A percentile compares a stretch with the other conserved stretches of the same genome.
Conservation (phyloP, 2,888 invertebrate genomes). For the Leptinotarsa haldemani region DNA sequence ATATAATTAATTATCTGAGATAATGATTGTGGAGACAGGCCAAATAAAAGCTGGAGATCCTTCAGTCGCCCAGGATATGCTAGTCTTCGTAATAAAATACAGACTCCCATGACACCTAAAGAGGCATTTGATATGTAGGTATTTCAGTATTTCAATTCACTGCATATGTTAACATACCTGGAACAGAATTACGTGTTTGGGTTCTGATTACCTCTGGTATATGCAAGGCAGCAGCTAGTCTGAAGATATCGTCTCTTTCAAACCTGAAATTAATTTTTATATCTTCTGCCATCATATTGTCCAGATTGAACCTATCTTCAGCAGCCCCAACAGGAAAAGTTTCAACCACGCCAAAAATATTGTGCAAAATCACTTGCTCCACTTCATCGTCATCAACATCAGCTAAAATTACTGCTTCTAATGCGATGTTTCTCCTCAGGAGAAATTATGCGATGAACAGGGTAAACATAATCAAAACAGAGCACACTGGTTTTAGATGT, state of each 20-base stretch:
- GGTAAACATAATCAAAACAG: neutral
- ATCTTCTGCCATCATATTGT: neutral
- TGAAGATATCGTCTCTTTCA: constrained; percentile 3
- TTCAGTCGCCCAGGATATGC: constrained; percentile 16
- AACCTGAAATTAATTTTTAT: neutral
- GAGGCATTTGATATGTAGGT: neutral
- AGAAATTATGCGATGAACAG: constrained; percentile 1
- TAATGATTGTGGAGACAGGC: constrained; percentile 7
- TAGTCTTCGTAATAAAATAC: constrained; percentile 16
- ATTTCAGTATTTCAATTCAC: neutral
- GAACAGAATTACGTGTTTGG: constrained; percentile 10
- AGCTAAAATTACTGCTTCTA: constrained; percentile 3
- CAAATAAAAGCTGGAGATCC: constrained; percentile 11
- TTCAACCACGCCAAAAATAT: constrained; percentile 1
- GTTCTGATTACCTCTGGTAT: neutral
- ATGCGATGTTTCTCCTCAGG: constrained; percentile 2
- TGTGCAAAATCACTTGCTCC: neutral
- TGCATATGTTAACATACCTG: constrained; percentile 10
- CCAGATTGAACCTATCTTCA: neutral
- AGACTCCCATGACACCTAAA: neutral
- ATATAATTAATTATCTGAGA: constrained; percentile 9
- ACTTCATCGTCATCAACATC: constrained; percentile 1
- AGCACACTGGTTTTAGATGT: neutral
- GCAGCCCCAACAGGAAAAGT: neutral
- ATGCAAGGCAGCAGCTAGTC: constrained; percentile 12